These are phyloP conservation scores for Virgularia gustaviana DNA, from an alignment of 92 coral and sea anemone species.

Conservation along the genomic window DNA sequence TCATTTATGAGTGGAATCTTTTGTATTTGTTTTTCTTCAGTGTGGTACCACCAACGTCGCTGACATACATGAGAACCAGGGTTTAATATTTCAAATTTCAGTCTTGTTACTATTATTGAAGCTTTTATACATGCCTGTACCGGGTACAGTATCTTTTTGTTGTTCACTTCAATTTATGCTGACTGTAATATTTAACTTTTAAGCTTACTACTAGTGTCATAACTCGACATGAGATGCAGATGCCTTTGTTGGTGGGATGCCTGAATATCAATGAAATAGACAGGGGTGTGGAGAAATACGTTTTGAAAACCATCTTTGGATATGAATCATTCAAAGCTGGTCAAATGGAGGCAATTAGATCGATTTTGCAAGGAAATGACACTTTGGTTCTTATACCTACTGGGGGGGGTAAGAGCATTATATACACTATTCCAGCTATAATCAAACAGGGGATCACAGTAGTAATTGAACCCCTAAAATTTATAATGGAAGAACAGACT, in stretches of 20 bases:
- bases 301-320: neutral
- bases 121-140: too few relatives aligned
- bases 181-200: neutral
- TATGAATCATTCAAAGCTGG: neutral
- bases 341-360: neutral
- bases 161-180: neutral
- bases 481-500: constrained; percentile 48
- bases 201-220: neutral
- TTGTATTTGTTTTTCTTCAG: too few relatives aligned
- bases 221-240: neutral
- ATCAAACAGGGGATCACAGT: constrained; percentile 24
- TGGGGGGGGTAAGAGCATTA: neutral
- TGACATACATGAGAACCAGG: too few relatives aligned
- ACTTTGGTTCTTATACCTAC: neutral
- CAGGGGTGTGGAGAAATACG: neutral
- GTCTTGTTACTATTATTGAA: too few relatives aligned
- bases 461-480: constrained; percentile 37
- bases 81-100: too few relatives aligned
- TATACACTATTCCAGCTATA: neutral
- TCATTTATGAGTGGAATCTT: too few relatives aligned
- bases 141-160: too few relatives aligned
- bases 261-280: neutral
- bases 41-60: too few relatives aligned
- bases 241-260: neutral
- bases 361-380: neutral